A percentile compares a stretch with the other conserved stretches of the same genome.
These are phyloP conservation scores for Eupithecia exiguata DNA, from an alignment of 2,888 invertebrate species.

Conservation along the genomic window DNA sequence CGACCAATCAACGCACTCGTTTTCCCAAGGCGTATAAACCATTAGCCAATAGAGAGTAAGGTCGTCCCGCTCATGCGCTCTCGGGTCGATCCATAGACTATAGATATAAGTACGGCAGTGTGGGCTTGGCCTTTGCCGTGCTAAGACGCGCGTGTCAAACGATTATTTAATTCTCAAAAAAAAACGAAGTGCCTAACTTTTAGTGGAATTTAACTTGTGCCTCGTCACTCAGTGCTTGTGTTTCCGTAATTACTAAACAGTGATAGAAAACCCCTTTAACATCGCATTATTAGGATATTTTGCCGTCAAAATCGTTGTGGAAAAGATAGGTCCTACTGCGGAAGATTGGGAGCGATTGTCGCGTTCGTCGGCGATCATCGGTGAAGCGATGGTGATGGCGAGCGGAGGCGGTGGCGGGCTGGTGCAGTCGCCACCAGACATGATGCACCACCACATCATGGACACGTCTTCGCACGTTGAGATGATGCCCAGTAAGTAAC, in stretches of 20 bases:
- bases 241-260: conserved; percentile 28
- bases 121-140: conserved; percentile 77
- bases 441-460: conserved; percentile 82
- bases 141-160: conserved; percentile 60
- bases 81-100: conserved; percentile 79
- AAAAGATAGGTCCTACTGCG: conserved; percentile 1
- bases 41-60: conserved; percentile 65
- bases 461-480: conserved; percentile 80
- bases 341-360: conserved; percentile 42
- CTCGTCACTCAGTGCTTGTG: conserved; percentile 39
- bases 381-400: conserved; percentile 81
- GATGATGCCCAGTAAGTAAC: conserved; percentile 80
- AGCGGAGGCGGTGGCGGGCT: conserved; percentile 80
- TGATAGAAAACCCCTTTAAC: conserved; percentile 8
- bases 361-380: conserved; percentile 47
- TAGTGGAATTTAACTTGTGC: conserved; percentile 53
- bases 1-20: conserved; percentile 59
- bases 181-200: conserved; percentile 76
- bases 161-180: conserved; percentile 56
- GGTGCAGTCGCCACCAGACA: conserved; percentile 82
- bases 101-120: conserved; percentile 80
- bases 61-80: conserved; percentile 76
- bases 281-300: not conserved
- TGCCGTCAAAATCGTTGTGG: not conserved
- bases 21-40: conserved; percentile 73